Base-by-base conservation (phyloP, 2,113 vertebrate species). In the Cyanoramphus novaezelandiae region DNA sequence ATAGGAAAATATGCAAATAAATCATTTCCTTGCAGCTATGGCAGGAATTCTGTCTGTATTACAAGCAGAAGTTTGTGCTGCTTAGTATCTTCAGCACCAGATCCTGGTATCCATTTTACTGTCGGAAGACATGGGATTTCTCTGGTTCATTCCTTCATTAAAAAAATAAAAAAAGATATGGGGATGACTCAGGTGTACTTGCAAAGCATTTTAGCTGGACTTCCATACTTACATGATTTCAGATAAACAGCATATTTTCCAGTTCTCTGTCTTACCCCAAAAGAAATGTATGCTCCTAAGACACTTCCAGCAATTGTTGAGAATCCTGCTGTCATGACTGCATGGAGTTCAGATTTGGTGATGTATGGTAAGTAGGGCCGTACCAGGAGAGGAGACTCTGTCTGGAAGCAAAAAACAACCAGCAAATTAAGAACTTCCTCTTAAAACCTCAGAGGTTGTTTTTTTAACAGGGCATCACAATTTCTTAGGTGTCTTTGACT, bases 281-380 rank as follows among this genome's bases (percentile, higher is more conserved):
- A 98, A 85, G 98, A 98, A 96, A 99, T 98, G 84, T 97, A 99
- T 57, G 98, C 98, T 57, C 98, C 99, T 69, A 99, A 95, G 64
- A 99, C 98, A 41, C 97, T 98, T 60, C 99, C 99, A 41, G 99
- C 98, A 80, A 99, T 98, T 15, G 98, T 98, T 59, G 99, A 95
- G 39, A 99, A 99, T 21, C 99, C 99, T 18, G 98, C 98, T 2
- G 99, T 98, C 98, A 99, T 99, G 77, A 99, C 76, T 8, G 99
- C 98, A 13, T 99, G 99, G 41, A 99, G 98, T 90, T 99, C 99
- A 7, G 99, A 99, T 85, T 81, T 86, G 47, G 99, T 99, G 55
- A 99, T 50, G 2, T 96, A 60, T 4, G 97, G 91, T 71, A 99
- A 94, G 82, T 99, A 99, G 0, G 98, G 99, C 27, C 78, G 96